Evolutionary conservation across 2,888 invertebrate species (phyloP).

Genomic region (Hypsopygia costalis): DNA sequence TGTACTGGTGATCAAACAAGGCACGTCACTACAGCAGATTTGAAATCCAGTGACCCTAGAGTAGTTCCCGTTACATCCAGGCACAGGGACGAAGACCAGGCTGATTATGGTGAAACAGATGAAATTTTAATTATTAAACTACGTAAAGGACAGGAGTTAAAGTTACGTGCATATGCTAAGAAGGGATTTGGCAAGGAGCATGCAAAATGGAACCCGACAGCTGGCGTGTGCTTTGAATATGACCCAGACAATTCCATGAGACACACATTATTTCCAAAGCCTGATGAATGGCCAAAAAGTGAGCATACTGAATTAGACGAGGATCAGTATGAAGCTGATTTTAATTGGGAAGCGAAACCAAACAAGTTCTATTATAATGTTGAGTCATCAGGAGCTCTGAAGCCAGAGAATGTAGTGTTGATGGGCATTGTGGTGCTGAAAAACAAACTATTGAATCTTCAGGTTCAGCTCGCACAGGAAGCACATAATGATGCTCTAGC

Average conservation of each 20-base stretch:
- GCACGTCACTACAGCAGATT: slow-evolving; percentile 97
- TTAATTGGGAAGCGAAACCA: slow-evolving; percentile 96
- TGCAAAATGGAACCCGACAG: slow-evolving; percentile 99
- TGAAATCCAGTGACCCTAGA: slow-evolving; percentile 94
- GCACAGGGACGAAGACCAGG: slow-evolving; percentile 94
- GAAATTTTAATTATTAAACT: slow-evolving; percentile 89
- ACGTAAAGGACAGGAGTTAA: slow-evolving; percentile 94
- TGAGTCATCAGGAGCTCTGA: slow-evolving; percentile 95
- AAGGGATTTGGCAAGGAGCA: slow-evolving; percentile 99
- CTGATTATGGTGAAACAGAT: slow-evolving; percentile 96
- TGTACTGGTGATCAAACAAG: slow-evolving; percentile 96
- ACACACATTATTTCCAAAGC: slow-evolving; percentile 97
- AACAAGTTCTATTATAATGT: slow-evolving; percentile 99
- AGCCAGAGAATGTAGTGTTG: slow-evolving; percentile 97
- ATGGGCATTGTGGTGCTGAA: slow-evolving; percentile 97
- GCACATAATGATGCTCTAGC: slow-evolving; percentile 91
- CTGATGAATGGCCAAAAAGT: slow-evolving; percentile 99
- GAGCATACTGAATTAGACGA: slow-evolving; percentile 97
- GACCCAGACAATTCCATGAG: slow-evolving; percentile 99
- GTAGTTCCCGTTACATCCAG: slow-evolving; percentile 97
- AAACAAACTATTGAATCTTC: slow-evolving; percentile 96
- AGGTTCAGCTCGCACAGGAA: slow-evolving; percentile 94
- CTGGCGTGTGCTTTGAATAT: slow-evolving; percentile 99
- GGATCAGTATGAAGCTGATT: slow-evolving; percentile 95
- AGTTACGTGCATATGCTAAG: slow-evolving; percentile 96